phyloP scores from a whole-genome alignment of 1,140 invertebrate species.

The Apis laboriosa region DNA sequence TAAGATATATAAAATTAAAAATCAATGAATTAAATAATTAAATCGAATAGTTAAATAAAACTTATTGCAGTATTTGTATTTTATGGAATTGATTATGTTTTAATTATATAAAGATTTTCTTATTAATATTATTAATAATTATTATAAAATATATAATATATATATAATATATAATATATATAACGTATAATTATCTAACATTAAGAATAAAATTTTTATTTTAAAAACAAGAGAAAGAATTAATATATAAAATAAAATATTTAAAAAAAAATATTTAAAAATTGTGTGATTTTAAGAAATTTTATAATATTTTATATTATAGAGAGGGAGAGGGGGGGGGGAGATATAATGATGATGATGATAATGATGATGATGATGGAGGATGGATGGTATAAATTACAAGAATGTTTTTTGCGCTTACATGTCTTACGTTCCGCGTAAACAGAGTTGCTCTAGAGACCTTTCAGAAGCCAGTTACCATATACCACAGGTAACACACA shows the following conservation, averaged over 20 bases:
- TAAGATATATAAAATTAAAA: too few relatives aligned
- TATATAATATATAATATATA: not conserved
- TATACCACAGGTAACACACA: conserved; percentile 57
- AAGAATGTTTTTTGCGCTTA: conserved; percentile 62
- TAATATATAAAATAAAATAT: too few relatives aligned
- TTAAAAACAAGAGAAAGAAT: too few relatives aligned
- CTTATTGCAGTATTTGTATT: not conserved
- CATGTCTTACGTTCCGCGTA: conserved; percentile 56
- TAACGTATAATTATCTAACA: not conserved
- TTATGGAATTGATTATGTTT: not conserved
- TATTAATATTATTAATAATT: not conserved
- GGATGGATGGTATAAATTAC: conserved; percentile 33
- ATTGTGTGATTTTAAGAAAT: not conserved
- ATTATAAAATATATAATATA: not conserved
- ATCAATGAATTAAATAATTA: not conserved
- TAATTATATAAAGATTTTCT: not conserved
- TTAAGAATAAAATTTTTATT: not conserved
- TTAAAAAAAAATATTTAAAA: not conserved
- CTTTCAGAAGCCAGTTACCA: conserved; percentile 63
- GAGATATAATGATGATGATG: too few relatives aligned
- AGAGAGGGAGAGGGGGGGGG: not conserved
- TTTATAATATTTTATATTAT: not conserved
- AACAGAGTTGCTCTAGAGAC: conserved; percentile 62
- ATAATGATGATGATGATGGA: too few relatives aligned
- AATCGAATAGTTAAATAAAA: not conserved